Base-by-base conservation (phyloP, 2,888 invertebrate species). In the Agrochola circellaris region DNA sequence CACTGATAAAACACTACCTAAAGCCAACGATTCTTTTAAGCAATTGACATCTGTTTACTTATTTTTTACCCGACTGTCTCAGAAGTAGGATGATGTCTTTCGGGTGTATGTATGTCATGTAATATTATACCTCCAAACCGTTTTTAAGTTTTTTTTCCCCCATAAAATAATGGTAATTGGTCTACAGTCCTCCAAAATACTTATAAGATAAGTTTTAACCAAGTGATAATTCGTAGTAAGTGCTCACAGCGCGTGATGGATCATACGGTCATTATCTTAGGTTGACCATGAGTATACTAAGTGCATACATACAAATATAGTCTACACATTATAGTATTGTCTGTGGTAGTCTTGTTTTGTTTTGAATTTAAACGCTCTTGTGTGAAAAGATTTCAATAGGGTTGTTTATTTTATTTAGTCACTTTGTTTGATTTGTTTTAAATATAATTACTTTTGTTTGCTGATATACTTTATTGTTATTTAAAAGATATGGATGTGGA, bases 281-380 rank as follows among this genome's bases (percentile, higher is more conserved):
- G 45, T 17, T 75, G 84, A 58, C 83, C 83, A 58, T 83, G 83
- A 81, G 26, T 34, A 56, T 75, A 75, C 66, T 72, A 54, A 72
- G 51, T 65, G 54, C 34, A 56, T 61, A 65, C 9, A 58, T 65
- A 79, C 26, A 51, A 68, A 34, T 30, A 62, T 20, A 38, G 60
- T 62, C 7, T 67, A 48, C 15, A 38, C 17, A 42, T 74, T 62
- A 61, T 20, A 4, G 23, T 61, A 68, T 60, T 69, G 60, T 76
- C 9, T 75, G 54, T 42, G 48, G n/a, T 17, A 54, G 30, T 74
- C 17, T 4, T 69, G 68, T 48, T 60, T 51, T 69, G 70, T 74
- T 71, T 5, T 38, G 48, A 56, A 68, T 75, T 81, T 42, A 69
- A 45, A 56, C 64, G 61, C 60, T 42, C 42, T 65, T 15, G 17